These are phyloP conservation scores for Dasyornis broadbenti DNA, from an alignment of 2,113 vertebrate genomes.

Conservation along the genomic window DNA sequence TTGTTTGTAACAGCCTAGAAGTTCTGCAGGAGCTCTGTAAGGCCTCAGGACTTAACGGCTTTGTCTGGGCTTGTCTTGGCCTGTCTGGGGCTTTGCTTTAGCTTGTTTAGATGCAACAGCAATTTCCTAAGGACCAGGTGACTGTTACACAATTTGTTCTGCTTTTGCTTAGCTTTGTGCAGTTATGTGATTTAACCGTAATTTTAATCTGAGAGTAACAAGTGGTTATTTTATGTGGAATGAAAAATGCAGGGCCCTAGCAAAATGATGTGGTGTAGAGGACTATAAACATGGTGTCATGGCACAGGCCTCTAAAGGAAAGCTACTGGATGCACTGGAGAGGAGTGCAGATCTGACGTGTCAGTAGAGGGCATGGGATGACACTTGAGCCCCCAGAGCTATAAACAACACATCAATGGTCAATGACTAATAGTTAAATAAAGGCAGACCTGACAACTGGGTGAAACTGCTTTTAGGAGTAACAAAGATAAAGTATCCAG, in stretches of 20 bases:
- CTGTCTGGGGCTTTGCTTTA: neutral
- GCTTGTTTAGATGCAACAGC: neutral
- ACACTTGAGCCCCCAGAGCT: neutral
- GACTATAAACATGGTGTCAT: neutral
- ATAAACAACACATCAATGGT: neutral
- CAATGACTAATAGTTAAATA: neutral
- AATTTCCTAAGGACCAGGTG: neutral
- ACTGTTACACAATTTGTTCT: neutral
- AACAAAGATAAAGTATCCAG: neutral
- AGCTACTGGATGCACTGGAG: neutral
- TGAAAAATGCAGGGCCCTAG: neutral
- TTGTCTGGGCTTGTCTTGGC: constrained; percentile 7
- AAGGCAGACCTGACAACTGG: neutral
- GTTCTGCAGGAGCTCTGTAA: neutral
- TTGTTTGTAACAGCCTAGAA: neutral
- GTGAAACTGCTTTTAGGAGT: neutral
- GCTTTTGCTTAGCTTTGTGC: neutral
- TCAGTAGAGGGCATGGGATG: neutral
- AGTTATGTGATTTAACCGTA: neutral
- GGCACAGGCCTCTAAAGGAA: neutral
- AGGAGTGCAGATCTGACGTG: neutral
- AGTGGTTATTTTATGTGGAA: neutral
- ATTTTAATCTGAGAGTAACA: neutral
- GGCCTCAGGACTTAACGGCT: neutral
- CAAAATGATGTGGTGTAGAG: neutral